Evolutionary conservation across 2,113 vertebrate species (phyloP), one percentile per base, ranked within the genome.

Genomic region (Lipophrys pholis): DNA sequence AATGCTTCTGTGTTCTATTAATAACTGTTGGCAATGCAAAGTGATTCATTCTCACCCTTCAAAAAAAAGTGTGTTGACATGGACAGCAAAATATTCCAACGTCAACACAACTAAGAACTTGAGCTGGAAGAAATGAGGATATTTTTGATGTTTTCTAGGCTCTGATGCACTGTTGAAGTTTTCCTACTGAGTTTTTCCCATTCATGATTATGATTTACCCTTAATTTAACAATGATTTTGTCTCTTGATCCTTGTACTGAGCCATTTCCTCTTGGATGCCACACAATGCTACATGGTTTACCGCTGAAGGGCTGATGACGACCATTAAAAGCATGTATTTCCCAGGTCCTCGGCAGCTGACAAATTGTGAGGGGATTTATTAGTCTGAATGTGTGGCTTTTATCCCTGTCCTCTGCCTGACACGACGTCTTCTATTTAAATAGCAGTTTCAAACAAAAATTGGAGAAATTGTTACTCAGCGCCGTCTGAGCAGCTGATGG

Each of bases 351-450:
- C 66, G 49, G 89, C 78, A 86, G 58, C 68, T 90, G 76, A 83
- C 67, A 90, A 71, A 85, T 83, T 78, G 86, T 85, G 55, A 87
- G 83, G 84, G 73, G 55, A 51, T 80, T 87, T 76, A 65, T 81
- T 81, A 76, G 75, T 39, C 41, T 51, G 54, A 56, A 50, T 16
- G 61, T 61, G 43, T 36, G 3, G 16, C 83, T 88, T 87, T 89
- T 66, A 80, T 83, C 59, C 63, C 61, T 35, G 76, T 88, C 77
- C 78, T 81, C 76, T 17, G 30, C 85, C 57, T 81, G 84, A 89
- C 72, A 56, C 87, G 83, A 88, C 87, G 84, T 89, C 80, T 89
- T 80, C 84, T 89, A 82, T 91, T 91, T 79, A 83, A 92, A 92
- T 82, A 71, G 87, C 40, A 17, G 48, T 88, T 91, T 90, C 66